phyloP scores from a whole-genome alignment of 2,888 invertebrate genomes.

The Sisyra nigra region DNA sequence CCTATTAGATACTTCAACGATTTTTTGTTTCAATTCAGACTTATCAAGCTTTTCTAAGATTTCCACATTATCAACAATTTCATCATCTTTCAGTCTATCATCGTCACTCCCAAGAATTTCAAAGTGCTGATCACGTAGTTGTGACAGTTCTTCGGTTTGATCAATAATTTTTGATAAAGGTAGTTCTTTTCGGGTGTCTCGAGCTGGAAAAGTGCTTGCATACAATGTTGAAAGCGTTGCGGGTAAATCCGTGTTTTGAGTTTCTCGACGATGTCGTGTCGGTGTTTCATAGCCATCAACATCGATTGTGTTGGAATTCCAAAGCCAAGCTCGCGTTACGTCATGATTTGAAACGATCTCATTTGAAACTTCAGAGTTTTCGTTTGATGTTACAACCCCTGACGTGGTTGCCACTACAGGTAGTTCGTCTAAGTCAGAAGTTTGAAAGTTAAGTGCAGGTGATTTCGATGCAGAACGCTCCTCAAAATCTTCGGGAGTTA shows the following conservation, averaged over 20 bases:
- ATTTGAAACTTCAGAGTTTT: conserved; percentile 13
- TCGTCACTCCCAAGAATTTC: too few relatives aligned
- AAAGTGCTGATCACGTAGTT: too few relatives aligned
- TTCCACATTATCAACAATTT: too few relatives aligned
- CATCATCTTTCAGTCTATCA: too few relatives aligned
- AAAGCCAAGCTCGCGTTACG: conserved; percentile 18
- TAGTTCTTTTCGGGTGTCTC: neutral
- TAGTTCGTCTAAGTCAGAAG: conserved; percentile 16
- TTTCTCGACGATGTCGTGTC: conserved; percentile 27
- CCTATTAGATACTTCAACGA: too few relatives aligned
- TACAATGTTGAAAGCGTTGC: neutral
- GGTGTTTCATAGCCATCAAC: conserved; percentile 23
- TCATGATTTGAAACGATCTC: conserved; percentile 9
- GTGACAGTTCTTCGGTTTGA: too few relatives aligned
- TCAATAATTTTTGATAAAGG: too few relatives aligned
- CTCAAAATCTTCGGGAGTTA: conserved; percentile 28
- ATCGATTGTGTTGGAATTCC: conserved; percentile 26
- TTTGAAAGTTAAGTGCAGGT: conserved; percentile 6
- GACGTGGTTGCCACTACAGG: conserved; percentile 10
- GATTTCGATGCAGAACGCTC: conserved; percentile 15
- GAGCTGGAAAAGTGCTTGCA: conserved; percentile 1
- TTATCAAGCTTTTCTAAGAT: too few relatives aligned
- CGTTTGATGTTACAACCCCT: conserved; percentile 14
- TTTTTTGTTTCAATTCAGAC: too few relatives aligned
- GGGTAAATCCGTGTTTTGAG: conserved; percentile 20